Evolutionary conservation across 2,888 invertebrate genomes (phyloP), one percentile per base, ranked within the genome.

Genomic region (Oxycera nigricornis): DNA sequence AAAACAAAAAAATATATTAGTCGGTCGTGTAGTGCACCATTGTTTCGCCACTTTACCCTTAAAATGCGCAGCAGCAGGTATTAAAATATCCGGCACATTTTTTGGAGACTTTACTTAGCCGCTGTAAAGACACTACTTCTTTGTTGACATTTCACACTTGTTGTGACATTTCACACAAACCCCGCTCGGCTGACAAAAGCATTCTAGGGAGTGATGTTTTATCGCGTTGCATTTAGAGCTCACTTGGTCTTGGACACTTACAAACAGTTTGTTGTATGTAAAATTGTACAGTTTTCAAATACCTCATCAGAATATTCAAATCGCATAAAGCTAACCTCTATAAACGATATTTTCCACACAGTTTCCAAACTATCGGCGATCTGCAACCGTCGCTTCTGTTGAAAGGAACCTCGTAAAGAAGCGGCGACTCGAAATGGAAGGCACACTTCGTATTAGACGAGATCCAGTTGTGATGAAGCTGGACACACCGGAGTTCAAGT

Each of bases 381-480:
- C 39, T 24, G 57, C 28, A 2, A 30, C 39, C 4, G 14, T 39
- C 17, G 24, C 41, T 20, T 72, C 41, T 6, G 11, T 24, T 1
- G 26, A 59, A 9, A 31, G 35, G 57, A 41, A 61, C 14, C 2
- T 72, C 4, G 9, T 61, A 4, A 35, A 73, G 20, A 31, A 20
- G 22, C 26, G 39, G 14, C 30, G 52, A 20, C 67, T 31, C 7
- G 77, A 62, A 52, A 80, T 80, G 80, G 79, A 79, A 67, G 77
- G 73, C 4, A 73, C 77, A 28, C 26, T 77, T 4, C 82, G 82
- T 75, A 81, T 82, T n/a, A 84, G 91, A 75, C 86, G 88, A 74
- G 85, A 92, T 82, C 93, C 94, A 1, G 85, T 91, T 3, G 90
- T 92, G 14, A 88, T 88, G 80, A 92, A 91, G 82, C 84, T 96